Percentiles rank a stretch among this genome's conserved stretches.
Evolutionary conservation across 2,113 vertebrate species (phyloP).

Genomic region (Heteronetta atricapilla): DNA sequence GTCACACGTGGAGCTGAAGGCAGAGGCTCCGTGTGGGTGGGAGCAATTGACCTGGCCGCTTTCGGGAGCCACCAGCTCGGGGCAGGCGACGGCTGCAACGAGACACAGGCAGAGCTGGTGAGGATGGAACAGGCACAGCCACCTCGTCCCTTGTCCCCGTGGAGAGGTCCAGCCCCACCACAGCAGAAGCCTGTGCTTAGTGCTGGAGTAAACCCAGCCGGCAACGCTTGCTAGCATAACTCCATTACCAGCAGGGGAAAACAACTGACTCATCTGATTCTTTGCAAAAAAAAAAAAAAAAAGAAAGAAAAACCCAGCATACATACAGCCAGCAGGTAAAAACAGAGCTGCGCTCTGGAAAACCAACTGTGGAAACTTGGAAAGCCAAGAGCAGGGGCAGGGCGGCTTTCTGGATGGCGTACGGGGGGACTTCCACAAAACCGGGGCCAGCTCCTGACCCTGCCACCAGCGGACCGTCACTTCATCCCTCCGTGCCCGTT

Average conservation of each 20-base stretch:
- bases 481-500: not conserved
- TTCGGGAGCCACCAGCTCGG: not conserved
- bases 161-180: fast-evolving
- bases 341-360: not conserved
- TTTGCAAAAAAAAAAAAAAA: not conserved
- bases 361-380: not conserved
- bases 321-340: not conserved
- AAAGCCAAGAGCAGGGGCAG: not conserved
- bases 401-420: not conserved
- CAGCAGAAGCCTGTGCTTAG: not conserved
- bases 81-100: constrained; percentile 30
- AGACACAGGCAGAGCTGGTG: not conserved
- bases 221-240: not conserved
- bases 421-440: not conserved
- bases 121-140: not conserved
- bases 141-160: not conserved
- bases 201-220: not conserved
- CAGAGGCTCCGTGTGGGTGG: constrained; percentile 21
- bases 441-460: not conserved
- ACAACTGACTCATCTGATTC: not conserved
- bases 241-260: not conserved
- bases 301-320: not conserved
- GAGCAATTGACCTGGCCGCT: constrained; percentile 55
- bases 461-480: not conserved
- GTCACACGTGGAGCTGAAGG: constrained; percentile 71